Evolutionary conservation across 2,113 vertebrate genomes (phyloP), one percentile per base, ranked within the genome.

Genomic region (Varanus salvator): DNA sequence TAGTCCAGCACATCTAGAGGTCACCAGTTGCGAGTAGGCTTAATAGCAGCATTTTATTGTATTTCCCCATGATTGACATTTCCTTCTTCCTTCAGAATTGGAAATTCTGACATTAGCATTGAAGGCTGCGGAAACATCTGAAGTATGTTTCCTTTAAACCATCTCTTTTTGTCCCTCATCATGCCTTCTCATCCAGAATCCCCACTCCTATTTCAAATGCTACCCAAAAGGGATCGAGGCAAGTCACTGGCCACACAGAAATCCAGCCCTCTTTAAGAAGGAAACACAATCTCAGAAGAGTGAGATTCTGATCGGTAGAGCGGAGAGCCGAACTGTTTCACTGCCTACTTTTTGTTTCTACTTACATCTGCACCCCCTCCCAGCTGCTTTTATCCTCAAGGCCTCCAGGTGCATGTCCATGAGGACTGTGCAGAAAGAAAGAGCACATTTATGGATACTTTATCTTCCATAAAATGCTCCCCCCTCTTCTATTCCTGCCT

Each of bases 111-210:
- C n/a, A 29, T 74, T 15, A 64, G 17, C 17, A 64, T 15, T 19
- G 9, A 64, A 64, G 60, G 60, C 60, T 64, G 38, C 38, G 38
- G 38, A 44, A 44, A 44, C 38, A 44, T 44, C 38, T 44, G 60
- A 64, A 15, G 60, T 5, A 11, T 64, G 60, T 64, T 64, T 11
- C 60, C 60, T 21, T 64, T 64, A 0, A 84, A 0, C 81, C 52
- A 38, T 3, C 8, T 15, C 80, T 85, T 6, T 44, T 0, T 76
- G 7, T 54, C 54, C 54, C 54, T 44, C 38, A 3, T 44, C 54
- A 54, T 54, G 3, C 34, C 34, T 44, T 17, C 7, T 44, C 17
- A 44, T 44, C n/a, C 71, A 31, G 19, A 76, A 60, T 31, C 69
- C 14, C 8, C 8, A 75, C 23, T 54, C 6, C 50, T 5, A 81